Evolutionary conservation across 2,888 invertebrate species (phyloP).

Genomic region (Calameuta pallipes): DNA sequence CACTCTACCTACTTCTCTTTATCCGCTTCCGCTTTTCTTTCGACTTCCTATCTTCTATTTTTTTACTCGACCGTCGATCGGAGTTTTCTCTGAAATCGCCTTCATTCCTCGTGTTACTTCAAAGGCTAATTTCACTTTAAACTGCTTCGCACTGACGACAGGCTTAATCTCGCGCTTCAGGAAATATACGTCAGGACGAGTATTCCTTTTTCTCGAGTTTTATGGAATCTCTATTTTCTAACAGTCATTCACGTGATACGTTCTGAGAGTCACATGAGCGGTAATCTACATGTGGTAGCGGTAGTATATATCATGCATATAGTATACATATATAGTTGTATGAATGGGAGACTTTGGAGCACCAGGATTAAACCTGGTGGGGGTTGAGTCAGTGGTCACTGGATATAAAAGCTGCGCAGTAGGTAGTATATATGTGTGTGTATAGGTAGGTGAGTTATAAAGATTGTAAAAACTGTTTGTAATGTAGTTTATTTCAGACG

Average conservation of each 20-base stretch:
- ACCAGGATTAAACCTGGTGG: not conserved
- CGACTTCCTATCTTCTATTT: not conserved
- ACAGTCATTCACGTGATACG: not conserved
- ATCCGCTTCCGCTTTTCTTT: conserved; percentile 9
- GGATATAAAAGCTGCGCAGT: not conserved
- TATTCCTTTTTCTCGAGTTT: not conserved
- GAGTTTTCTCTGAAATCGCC: conserved; percentile 45
- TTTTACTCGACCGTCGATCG: conserved; percentile 28
- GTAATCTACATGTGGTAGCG: not conserved
- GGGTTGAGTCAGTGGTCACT: not conserved
- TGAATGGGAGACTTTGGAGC: not conserved
- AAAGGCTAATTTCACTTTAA: conserved; percentile 27
- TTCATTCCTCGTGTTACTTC: conserved; percentile 51
- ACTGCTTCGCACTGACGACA: not conserved
- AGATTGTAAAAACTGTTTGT: not conserved
- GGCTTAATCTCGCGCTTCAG: not conserved
- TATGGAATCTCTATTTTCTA: not conserved
- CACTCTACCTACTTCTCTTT: conserved; percentile 12
- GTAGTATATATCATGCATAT: not conserved
- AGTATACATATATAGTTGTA: not conserved
- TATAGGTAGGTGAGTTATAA: not conserved
- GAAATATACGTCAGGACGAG: not conserved
- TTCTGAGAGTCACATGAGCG: not conserved
- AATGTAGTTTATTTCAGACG: conserved; percentile 36
- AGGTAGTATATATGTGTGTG: not conserved